phyloP scores from a whole-genome alignment of 2,797 vertebrate species.

The Galaxias olidus region DNA sequence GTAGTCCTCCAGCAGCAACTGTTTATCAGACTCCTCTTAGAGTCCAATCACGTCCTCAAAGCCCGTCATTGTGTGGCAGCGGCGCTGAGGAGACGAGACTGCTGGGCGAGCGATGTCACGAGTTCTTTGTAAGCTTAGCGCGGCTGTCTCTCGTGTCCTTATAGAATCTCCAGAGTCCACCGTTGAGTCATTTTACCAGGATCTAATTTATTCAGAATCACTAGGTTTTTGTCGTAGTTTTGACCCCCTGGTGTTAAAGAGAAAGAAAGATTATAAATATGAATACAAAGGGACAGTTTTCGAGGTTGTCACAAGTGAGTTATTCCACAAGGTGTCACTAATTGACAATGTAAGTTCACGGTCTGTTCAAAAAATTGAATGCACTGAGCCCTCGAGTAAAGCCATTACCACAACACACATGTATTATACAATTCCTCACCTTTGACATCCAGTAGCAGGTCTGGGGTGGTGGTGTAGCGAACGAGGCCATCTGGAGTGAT shows the following conservation, averaged over 20 bases:
- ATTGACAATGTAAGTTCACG: slow-evolving; percentile 35
- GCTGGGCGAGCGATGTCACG: slow-evolving; percentile 12
- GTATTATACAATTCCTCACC: slow-evolving; percentile 73
- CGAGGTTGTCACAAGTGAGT: neutral
- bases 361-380: no score
- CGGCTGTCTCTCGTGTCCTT: slow-evolving; percentile 41
- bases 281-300: neutral
- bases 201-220: slow-evolving; percentile 81
- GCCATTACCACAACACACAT: no score
- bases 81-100: slow-evolving; percentile 13
- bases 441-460: slow-evolving; percentile 92
- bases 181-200: slow-evolving; percentile 79
- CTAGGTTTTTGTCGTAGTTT: slow-evolving; percentile 84
- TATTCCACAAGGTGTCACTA: slow-evolving; percentile 65
- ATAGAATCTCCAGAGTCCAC: slow-evolving; percentile 87
- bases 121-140: slow-evolving; percentile 10
- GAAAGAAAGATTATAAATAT: neutral
- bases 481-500: slow-evolving; percentile 86
- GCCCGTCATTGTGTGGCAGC: slow-evolving; percentile 12
- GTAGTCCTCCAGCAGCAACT: slow-evolving; percentile 25
- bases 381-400: no score
- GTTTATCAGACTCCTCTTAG: slow-evolving; percentile 5
- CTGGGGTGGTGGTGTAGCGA: slow-evolving; percentile 72
- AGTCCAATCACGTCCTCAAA: slow-evolving; percentile 8
- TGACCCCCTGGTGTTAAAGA: slow-evolving; percentile 78